A percentile compares a stretch with the other conserved stretches of the same genome.
Conservation (phyloP, 2,797 vertebrate species). For the Liasis olivaceus region DNA sequence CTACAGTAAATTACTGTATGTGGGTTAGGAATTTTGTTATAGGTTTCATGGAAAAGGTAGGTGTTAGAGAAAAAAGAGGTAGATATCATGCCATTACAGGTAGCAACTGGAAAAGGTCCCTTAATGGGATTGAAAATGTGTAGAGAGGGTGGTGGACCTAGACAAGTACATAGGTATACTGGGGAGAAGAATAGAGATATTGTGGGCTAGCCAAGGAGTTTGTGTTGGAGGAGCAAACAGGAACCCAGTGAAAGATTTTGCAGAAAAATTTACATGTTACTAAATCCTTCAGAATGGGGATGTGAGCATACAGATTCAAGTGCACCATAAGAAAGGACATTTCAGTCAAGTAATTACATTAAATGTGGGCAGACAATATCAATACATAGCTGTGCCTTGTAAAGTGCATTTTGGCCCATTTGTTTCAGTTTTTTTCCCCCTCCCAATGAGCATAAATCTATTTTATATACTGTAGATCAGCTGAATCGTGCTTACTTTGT, state of each 20-base stretch:
- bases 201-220: neutral
- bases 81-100: neutral
- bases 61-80: neutral
- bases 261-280: neutral
- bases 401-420: neutral
- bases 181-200: neutral
- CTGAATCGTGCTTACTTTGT: neutral
- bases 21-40: neutral
- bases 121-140: too few relatives aligned
- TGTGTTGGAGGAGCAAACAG: neutral
- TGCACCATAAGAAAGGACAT: neutral
- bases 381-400: neutral
- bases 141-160: neutral
- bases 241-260: neutral
- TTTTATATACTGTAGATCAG: neutral
- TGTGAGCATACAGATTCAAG: neutral
- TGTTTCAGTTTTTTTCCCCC: neutral
- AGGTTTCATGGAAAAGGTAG: neutral
- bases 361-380: neutral
- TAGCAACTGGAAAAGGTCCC: too few relatives aligned
- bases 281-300: neutral
- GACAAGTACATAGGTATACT: neutral
- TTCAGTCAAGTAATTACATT: neutral
- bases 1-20: neutral
- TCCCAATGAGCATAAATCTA: neutral